Evolutionary conservation across 2,797 vertebrate species (phyloP), one percentile per base, ranked within the genome.

Genomic region (Sebastes nivosus): DNA sequence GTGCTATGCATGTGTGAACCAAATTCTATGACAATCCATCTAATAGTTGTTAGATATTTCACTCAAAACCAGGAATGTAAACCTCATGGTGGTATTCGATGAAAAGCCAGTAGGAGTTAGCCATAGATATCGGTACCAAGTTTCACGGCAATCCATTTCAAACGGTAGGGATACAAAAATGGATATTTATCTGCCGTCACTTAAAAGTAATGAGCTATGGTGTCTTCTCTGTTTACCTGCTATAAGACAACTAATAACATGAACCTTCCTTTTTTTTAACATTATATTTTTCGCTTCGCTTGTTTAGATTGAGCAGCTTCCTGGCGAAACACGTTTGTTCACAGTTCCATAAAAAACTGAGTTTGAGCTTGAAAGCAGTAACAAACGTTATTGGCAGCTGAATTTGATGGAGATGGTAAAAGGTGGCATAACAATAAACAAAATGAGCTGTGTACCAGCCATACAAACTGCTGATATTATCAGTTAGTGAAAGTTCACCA

Each of bases 341-440:
- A n/a, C 2, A n/a, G 2, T 9, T 22, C 52, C 27, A 27, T 52
- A n/a, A n/a, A 52, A 10, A 52, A 52, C 50, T 11, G 50, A 54
- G 16, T n/a, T 22, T 54, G 9, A 0, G 29, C 59, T 61, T 61
- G 18, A 61, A n/a, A 61, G 29, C 59, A 32, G 18, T 32, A 32
- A 61, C 59, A 12, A 61, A 32, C 18, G 5, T 20, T 32, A 32
- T 61, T 61, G 29, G 59, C 59, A 61, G 27, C 27, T 60, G 18
- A 60, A 60, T 30, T 60, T 12, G 59, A 29, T 2, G 1, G 29
- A 61, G 29, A 30, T 8, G 5, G 27, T 61, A 61, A 32, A 32
- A 32, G 18, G 29, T 32, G 59, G 59, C 16, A 0, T 27, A 75
- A 68, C 30, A 55, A 22, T 80, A 69, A 57, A 74, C 69, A 65